A percentile compares a stretch with the other conserved stretches of the same genome.
Evolutionary conservation across 2,797 vertebrate species (phyloP).

Genomic region (Dendrocincla tyrannina): DNA sequence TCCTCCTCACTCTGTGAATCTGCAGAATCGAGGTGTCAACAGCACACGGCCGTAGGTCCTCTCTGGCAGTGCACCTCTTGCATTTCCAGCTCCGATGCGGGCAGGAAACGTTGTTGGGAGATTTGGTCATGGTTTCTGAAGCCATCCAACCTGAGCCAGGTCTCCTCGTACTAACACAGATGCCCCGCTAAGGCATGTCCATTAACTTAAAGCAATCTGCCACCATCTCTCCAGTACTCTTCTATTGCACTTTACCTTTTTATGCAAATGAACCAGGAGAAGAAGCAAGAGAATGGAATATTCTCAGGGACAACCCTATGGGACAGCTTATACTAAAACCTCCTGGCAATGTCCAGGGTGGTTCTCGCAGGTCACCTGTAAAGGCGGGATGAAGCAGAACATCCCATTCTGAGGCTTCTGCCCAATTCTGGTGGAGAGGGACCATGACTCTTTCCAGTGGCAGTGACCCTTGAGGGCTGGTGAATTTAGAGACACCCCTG

Average conservation of each 20-base stretch:
- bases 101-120: conserved; percentile 37
- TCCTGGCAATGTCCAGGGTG: neutral
- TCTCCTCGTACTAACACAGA: neutral
- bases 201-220: conserved; percentile 40
- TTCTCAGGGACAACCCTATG: neutral
- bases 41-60: conserved; percentile 16
- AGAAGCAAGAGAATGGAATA: conserved; percentile 51
- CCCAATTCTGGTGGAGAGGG: neutral
- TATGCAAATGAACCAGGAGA: neutral
- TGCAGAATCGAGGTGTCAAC: conserved; percentile 35
- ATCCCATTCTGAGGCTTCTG: conserved; percentile 57
- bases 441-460: neutral
- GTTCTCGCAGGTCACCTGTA: neutral
- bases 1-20: conserved; percentile 49
- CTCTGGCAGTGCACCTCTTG: conserved; percentile 43
- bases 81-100: conserved; percentile 51
- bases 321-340: neutral
- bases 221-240: conserved; percentile 20
- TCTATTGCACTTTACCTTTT: conserved; percentile 60
- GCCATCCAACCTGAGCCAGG: conserved; percentile 43
- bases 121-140: conserved; percentile 63
- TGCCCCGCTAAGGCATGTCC: neutral
- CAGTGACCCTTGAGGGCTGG: conserved; percentile 33
- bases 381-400: conserved; percentile 29
- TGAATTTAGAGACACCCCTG: conserved; percentile 35